Base-by-base conservation (phyloP, 2,797 vertebrate species). In the Pygocentrus nattereri region DNA sequence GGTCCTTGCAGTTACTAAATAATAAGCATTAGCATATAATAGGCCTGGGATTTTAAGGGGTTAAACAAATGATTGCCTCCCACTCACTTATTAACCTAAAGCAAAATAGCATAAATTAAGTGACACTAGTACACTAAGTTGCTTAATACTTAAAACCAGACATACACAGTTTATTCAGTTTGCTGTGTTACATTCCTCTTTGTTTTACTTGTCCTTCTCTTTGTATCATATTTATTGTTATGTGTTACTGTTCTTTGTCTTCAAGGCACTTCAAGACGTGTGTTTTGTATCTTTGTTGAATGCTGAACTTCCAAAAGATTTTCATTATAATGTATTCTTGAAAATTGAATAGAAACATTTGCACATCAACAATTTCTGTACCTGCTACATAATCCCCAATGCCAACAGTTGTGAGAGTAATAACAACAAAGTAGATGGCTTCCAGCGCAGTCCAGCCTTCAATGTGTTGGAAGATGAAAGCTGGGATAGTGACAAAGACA, bases 381-480 rank as follows among this genome's bases (percentile, higher is more conserved):
- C 98, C 98, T 96, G 98, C 98, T 76, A 99, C 98, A 27, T 97
- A 99, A 91, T 99, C 98, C 78, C 98, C 98, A 16, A 99, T 99
- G 82, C 98, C 98, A 84, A 99, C 94, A 0, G 98, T 99, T 82
- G 98, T 98, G 79, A 99, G 95, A 52, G 98, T 99, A 89, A 99
- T 96, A 75, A 99, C 97, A 56, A 99, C 98, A 88, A 99, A 99
- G 91, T 99, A 99, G 86, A 98, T 97, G 82, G 97, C 95, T 54
- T 99, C 98, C 92, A 99, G 90, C 1, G 96, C 93, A 12, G 95
- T 97, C 98, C 98, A 99, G 23, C 95, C 96, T 78, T 99, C 98
- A 0, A 96, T 99, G 90, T 97, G 93, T 83, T 96, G 97, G 90
- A 99, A 99, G 91, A 98, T 94, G 87, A 99, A 92, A 0, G 98